Evolutionary conservation across 1,140 invertebrate species (phyloP).

Genomic region (Nilaparvata lugens): DNA sequence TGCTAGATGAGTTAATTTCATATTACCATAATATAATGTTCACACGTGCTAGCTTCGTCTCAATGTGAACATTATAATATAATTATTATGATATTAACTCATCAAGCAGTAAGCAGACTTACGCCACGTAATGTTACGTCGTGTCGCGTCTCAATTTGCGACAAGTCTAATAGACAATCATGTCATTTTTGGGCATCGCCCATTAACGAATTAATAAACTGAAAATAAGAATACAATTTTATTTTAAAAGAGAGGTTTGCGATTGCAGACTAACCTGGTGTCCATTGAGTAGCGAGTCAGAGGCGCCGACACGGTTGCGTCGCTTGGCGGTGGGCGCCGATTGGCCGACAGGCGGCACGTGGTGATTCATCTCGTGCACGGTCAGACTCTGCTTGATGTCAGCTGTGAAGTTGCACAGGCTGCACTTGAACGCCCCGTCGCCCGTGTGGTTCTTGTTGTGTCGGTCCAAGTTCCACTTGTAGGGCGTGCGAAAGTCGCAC

Average conservation of each 20-base stretch:
- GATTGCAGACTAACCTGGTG: conserved; percentile 21
- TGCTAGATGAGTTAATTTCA: no score
- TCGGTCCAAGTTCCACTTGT: conserved; percentile 87
- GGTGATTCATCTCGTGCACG: conserved; percentile 83
- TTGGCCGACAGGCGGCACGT: conserved; percentile 64
- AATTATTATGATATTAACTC: no score
- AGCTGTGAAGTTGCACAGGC: conserved; percentile 82
- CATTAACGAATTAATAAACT: no score
- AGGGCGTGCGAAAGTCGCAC: conserved; percentile 87
- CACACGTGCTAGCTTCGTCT: no score
- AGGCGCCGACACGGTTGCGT: conserved; percentile 60
- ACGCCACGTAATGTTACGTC: no score
- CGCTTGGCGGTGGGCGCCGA: conserved; percentile 36
- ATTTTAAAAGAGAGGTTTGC: conserved; percentile 10
- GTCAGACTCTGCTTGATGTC: conserved; percentile 88
- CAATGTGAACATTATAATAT: no score
- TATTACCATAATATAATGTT: no score
- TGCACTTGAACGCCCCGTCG: conserved; percentile 70
- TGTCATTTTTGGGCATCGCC: no score
- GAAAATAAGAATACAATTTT: no score
- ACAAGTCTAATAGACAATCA: no score
- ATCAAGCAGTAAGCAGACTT: no score
- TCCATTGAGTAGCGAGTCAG: conserved; percentile 43
- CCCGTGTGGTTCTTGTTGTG: conserved; percentile 86
- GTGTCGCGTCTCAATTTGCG: no score